These are phyloP conservation scores for Sceloporus undulatus DNA, from an alignment of 2,113 vertebrate genomes.

Conservation along the genomic window DNA sequence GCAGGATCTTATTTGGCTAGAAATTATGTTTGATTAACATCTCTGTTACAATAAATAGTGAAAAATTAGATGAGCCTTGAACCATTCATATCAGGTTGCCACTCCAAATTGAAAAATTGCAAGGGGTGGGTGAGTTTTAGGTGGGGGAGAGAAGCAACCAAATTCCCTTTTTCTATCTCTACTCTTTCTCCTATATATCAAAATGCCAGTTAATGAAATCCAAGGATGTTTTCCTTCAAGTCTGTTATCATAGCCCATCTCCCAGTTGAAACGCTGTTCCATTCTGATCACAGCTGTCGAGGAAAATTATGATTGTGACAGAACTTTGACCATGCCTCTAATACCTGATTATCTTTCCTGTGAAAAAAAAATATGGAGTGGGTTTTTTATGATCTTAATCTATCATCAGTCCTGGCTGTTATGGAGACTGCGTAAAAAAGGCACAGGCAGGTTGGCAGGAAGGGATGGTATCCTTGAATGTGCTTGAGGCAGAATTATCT, in stretches of 20 bases:
- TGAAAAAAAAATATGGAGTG: conserved; percentile 35
- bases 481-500: conserved; percentile 29
- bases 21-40: conserved; percentile 29
- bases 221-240: conserved; percentile 47
- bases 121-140: neutral
- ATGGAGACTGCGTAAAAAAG: conserved; percentile 21
- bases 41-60: neutral
- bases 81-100: conserved; percentile 4
- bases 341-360: conserved; percentile 32
- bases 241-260: conserved; percentile 38
- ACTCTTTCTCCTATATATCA: conserved; percentile 41
- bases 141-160: conserved; percentile 24
- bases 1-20: conserved; percentile 31
- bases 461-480: conserved; percentile 5
- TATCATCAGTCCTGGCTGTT: conserved; percentile 29
- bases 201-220: conserved; percentile 34
- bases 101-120: conserved; percentile 30
- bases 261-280: conserved; percentile 39
- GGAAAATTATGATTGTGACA: conserved; percentile 20
- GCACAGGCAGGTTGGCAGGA: neutral
- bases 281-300: conserved; percentile 24
- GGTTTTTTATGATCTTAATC: conserved; percentile 29
- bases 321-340: conserved; percentile 44
- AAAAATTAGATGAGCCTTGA: neutral
- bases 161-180: conserved; percentile 36